Evolutionary conservation across 2,888 invertebrate species (phyloP).

Genomic region (Epinotia bilunana): DNA sequence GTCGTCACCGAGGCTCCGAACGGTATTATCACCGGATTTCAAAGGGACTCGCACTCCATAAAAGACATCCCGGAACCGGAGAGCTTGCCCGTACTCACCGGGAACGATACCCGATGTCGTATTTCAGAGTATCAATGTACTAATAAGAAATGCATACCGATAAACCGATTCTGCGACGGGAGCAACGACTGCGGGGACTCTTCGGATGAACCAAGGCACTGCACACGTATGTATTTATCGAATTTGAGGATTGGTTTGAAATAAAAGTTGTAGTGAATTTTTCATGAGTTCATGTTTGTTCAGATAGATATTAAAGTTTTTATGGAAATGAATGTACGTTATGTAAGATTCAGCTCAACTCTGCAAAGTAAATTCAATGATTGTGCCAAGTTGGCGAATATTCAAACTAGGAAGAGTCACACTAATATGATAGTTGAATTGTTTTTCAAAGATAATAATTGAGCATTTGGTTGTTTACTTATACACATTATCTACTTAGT

Average conservation of each 20-base stretch:
- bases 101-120: constrained; percentile 83
- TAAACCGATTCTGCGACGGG: constrained; percentile 91
- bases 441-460: no score
- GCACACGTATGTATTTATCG: constrained; percentile 88
- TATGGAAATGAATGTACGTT: neutral
- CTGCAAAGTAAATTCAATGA: constrained; percentile 25
- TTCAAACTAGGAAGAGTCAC: neutral
- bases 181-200: constrained; percentile 92
- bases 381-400: constrained; percentile 26
- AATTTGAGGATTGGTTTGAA: constrained; percentile 2
- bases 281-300: neutral
- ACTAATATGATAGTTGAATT: neutral
- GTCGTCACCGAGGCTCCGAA: constrained; percentile 61
- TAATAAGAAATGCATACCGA: constrained; percentile 87
- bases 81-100: constrained; percentile 73
- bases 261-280: neutral
- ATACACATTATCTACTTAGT: no score
- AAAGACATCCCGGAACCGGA: constrained; percentile 73
- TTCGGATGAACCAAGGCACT: constrained; percentile 91
- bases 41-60: constrained; percentile 59
- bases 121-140: constrained; percentile 88
- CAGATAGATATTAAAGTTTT: no score
- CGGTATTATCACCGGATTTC: constrained; percentile 53
- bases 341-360: constrained; percentile 27
- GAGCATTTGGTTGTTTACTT: no score